These are phyloP conservation scores for Acipenser ruthenus DNA, from an alignment of 2,797 vertebrate species.

Conservation along the genomic window DNA sequence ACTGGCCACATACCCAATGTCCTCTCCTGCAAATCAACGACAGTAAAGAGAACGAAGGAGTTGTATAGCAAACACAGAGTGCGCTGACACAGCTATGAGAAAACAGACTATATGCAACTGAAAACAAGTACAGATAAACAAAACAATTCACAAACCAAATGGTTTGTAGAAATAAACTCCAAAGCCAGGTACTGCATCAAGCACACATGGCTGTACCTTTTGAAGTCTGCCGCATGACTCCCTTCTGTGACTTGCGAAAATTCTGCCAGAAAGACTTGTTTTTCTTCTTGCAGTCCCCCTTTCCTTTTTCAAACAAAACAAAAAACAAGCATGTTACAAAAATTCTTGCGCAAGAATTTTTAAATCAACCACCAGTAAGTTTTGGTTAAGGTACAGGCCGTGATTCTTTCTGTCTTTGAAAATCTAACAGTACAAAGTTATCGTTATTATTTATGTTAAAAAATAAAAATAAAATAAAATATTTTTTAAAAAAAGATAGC, in stretches of 20 bases:
- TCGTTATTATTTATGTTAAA: too few relatives aligned
- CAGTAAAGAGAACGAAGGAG: not conserved
- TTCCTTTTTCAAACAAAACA: conserved; percentile 55
- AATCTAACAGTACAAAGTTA: too few relatives aligned
- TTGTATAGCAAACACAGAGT: conserved; percentile 12
- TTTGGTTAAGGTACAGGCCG: too few relatives aligned
- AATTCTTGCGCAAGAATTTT: too few relatives aligned
- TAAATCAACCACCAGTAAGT: too few relatives aligned
- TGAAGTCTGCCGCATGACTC: conserved; percentile 78
- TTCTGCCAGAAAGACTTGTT: conserved; percentile 98
- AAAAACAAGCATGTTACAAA: too few relatives aligned
- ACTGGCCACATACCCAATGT: conserved; percentile 92
- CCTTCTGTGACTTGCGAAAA: conserved; percentile 90
- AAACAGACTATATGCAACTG: too few relatives aligned
- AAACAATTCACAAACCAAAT: not conserved
- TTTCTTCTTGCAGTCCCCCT: conserved; percentile 96
- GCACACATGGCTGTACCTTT: conserved; percentile 70
- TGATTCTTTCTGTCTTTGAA: too few relatives aligned
- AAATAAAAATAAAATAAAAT: too few relatives aligned
- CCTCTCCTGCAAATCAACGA: conserved; percentile 65
- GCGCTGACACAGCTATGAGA: not conserved
- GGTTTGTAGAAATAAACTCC: too few relatives aligned
- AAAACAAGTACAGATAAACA: not conserved
- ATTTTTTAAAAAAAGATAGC: too few relatives aligned
- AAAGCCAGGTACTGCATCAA: too few relatives aligned